Conservation (phyloP, 2,888 invertebrate species). For the Aspidiotus destructor region DNA sequence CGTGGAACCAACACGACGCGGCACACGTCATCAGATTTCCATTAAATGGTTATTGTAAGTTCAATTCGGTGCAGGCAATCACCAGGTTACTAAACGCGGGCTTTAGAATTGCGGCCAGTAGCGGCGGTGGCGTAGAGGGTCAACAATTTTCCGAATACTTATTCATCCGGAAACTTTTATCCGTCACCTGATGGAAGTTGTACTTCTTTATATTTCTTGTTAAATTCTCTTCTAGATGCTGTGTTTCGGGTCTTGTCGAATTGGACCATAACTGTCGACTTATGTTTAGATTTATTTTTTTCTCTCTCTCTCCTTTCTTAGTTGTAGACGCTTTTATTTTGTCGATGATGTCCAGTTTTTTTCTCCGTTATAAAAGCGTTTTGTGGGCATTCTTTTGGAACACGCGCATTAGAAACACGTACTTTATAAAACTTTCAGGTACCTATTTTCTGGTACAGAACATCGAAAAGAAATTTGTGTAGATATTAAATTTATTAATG, state of each 20-base stretch:
- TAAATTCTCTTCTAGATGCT: no score
- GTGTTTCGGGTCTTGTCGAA: background rate
- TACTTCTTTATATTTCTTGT: no score
- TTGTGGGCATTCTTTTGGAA: no score
- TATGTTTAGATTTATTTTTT: background rate
- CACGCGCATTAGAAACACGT: no score
- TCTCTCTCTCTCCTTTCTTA: background rate
- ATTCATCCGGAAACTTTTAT: slow-evolving; percentile 52
- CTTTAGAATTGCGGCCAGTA: slow-evolving; percentile 69
- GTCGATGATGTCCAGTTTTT: background rate
- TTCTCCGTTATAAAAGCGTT: background rate
- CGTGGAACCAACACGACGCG: slow-evolving; percentile 72
- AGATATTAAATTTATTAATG: no score
- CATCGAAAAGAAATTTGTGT: no score
- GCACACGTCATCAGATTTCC: slow-evolving; percentile 76
- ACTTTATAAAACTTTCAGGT: no score
- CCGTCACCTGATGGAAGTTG: slow-evolving; percentile 19
- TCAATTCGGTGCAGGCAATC: slow-evolving; percentile 80
- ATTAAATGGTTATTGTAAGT: slow-evolving; percentile 77
- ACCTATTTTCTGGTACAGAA: no score
- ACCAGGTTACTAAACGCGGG: slow-evolving; percentile 59
- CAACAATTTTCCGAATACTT: slow-evolving; percentile 84
- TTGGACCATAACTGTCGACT: background rate
- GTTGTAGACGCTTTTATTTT: background rate
- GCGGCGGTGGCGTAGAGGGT: slow-evolving; percentile 77